These are phyloP conservation scores for Sarcophaga carnaria DNA, from an alignment of 2,888 invertebrate species.

Conservation along the genomic window DNA sequence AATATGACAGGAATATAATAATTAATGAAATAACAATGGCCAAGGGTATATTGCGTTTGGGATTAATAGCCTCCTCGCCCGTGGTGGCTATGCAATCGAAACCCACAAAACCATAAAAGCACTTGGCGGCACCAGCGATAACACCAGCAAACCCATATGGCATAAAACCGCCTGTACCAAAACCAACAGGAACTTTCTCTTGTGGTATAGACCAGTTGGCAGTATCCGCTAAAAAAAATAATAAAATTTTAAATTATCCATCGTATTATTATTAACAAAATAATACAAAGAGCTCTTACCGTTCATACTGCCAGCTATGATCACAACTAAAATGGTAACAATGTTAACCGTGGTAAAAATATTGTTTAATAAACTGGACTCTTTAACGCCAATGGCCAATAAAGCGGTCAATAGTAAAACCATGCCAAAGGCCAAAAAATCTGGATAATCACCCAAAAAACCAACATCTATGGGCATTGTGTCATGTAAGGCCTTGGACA, in stretches of 20 bases:
- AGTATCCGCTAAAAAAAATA: slow-evolving; percentile 84
- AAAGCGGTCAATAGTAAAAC: slow-evolving; percentile 85
- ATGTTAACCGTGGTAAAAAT: slow-evolving; percentile 94
- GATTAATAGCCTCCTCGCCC: slow-evolving; percentile 96
- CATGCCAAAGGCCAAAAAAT: slow-evolving; percentile 87
- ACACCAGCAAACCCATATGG: slow-evolving; percentile 95
- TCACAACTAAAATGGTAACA: slow-evolving; percentile 89
- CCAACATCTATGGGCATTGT: slow-evolving; percentile 84
- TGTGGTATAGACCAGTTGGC: slow-evolving; percentile 90
- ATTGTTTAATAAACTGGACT: slow-evolving; percentile 94
- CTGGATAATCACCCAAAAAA: slow-evolving; percentile 87
- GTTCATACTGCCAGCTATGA: slow-evolving; percentile 92
- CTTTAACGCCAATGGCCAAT: slow-evolving; percentile 88
- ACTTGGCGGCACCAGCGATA: slow-evolving; percentile 93
- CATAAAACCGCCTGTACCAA: slow-evolving; percentile 93
- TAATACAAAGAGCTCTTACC: slow-evolving; percentile 82
- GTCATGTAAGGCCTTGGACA: slow-evolving; percentile 83
- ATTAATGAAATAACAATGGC: slow-evolving; percentile 93
- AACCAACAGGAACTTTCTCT: slow-evolving; percentile 83
- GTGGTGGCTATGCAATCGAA: slow-evolving; percentile 96
- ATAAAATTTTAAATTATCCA: not conserved
- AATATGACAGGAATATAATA: slow-evolving; percentile 94
- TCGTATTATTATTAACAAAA: not conserved
- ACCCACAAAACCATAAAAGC: slow-evolving; percentile 97
- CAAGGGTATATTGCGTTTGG: slow-evolving; percentile 94